These are phyloP conservation scores for Panthera tigris DNA, from an alignment of 2,113 vertebrate genomes.

Conservation along the genomic window DNA sequence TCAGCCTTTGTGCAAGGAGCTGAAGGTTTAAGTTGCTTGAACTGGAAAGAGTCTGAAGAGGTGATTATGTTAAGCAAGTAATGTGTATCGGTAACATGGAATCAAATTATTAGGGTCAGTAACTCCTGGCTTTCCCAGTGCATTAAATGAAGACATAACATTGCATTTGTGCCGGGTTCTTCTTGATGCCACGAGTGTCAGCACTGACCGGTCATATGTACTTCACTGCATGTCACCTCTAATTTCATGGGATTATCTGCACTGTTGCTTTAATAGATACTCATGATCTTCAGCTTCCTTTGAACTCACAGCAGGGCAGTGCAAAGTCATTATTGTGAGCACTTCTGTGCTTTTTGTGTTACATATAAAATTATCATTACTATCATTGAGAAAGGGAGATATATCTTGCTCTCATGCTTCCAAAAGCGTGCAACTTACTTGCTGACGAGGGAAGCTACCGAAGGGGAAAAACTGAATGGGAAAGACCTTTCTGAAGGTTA, in stretches of 20 bases:
- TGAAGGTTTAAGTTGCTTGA: constrained; percentile 62
- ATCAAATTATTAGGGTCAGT: constrained; percentile 47
- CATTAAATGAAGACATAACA: constrained; percentile 30
- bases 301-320: constrained; percentile 49
- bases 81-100: constrained; percentile 52
- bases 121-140: constrained; percentile 26
- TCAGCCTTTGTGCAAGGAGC: constrained; percentile 39
- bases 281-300: constrained; percentile 29
- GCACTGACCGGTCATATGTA: neutral
- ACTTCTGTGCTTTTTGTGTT: neutral
- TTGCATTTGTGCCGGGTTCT: neutral
- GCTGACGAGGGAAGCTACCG: neutral
- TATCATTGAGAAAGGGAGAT: neutral
- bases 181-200: neutral
- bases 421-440: neutral
- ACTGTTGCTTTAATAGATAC: constrained; percentile 35
- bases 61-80: constrained; percentile 49
- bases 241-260: constrained; percentile 58
- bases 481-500: neutral
- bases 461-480: neutral
- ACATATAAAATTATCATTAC: neutral
- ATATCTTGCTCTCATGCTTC: neutral
- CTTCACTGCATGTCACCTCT: constrained; percentile 52
- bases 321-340: neutral
- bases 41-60: constrained; percentile 46